Evolutionary conservation across 2,888 invertebrate species (phyloP), one percentile per base, ranked within the genome.

Genomic region (Macaria notata): DNA sequence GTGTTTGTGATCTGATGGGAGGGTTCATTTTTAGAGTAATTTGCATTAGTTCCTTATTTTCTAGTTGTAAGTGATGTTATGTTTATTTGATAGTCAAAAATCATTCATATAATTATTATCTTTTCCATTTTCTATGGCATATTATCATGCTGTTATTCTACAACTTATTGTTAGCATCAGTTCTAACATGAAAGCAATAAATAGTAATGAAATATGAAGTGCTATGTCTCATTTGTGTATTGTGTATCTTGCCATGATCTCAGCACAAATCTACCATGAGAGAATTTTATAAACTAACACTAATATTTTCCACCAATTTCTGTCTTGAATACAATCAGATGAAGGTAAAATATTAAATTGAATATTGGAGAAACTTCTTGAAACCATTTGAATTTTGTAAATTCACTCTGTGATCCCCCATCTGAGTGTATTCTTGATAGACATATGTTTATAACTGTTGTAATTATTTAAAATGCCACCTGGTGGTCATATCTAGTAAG

Each of bases 1-100:
- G 82, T 84, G 85, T 88, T 86, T 88, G 90, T 88, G 91, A 91
- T 91, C 90, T 88, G 88, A 89, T 84, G 86, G 81, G 79, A 83
- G 83, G 78, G 79, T 84, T 86, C 76, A 76, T 87, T 86, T 38
- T 41, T 41, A 83, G 78, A 78, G 77, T 90, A 84, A 84, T 84
- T 78, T 83, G 78, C 85, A 87, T 88, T 79, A 88, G 91, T 91
- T 91, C 91, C 91, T 91, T 90, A 86, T 84, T 86, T 85, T 79
- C 73, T 90, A 88, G 87, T 69, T 74, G 76, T 81, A 83, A 79
- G 83, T 78, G 72, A 83, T 79, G 75, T 71, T 72, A 73, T 62
- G 76, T 80, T 79, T 75, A 71, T 78, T 79, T 75, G 75, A 71
- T 71, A 78, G 74, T 69, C 59, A 68, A 69, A 75, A 69, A 69